Evolutionary conservation across 2,888 invertebrate genomes (phyloP).

Genomic region (Lycocerus yunnanus): DNA sequence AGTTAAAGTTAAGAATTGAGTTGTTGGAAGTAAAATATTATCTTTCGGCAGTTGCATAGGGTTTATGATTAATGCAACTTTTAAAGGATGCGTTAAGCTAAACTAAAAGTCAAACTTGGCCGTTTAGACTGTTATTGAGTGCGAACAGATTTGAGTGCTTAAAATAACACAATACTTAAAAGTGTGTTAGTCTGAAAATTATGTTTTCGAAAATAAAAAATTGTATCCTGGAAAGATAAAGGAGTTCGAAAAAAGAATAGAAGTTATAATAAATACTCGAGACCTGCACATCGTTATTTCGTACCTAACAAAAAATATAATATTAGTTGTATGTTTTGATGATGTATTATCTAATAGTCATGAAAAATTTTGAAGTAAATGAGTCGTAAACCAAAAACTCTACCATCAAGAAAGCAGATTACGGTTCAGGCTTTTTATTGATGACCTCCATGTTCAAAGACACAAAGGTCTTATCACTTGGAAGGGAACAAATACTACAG

Average conservation of each 20-base stretch:
- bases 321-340: slow-evolving; percentile 26
- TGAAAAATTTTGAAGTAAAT: slow-evolving; percentile 46
- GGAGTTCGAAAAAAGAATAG: neutral
- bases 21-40: neutral
- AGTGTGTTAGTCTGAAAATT: neutral
- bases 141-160: neutral
- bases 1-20: neutral
- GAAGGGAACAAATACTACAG: slow-evolving; percentile 52
- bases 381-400: slow-evolving; percentile 54
- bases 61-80: slow-evolving; percentile 45
- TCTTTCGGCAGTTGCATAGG: slow-evolving; percentile 19
- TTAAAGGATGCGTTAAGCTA: slow-evolving; percentile 35
- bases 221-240: neutral
- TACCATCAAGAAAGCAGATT: slow-evolving; percentile 53
- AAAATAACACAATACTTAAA: neutral
- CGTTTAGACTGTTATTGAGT: neutral
- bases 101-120: neutral
- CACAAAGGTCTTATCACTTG: slow-evolving; percentile 56
- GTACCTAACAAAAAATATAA: slow-evolving; percentile 21
- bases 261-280: neutral
- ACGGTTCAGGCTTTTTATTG: slow-evolving; percentile 54
- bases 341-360: slow-evolving; percentile 23
- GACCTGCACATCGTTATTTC: slow-evolving; percentile 10
- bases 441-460: slow-evolving; percentile 55
- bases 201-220: neutral